Conservation (phyloP, 2,797 vertebrate species). For the Psittacula echo region DNA sequence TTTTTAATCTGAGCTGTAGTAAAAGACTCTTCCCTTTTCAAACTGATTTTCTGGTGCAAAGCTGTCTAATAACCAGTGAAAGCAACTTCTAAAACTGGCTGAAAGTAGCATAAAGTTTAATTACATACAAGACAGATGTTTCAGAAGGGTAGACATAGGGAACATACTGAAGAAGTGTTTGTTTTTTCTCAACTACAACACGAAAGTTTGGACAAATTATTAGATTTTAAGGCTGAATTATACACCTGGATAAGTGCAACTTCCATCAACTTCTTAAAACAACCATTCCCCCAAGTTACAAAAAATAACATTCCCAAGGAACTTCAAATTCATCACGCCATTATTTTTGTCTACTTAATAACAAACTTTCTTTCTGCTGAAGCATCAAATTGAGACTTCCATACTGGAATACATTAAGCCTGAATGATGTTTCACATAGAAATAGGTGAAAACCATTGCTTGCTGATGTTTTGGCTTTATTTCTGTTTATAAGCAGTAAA, state of each 20-base stretch:
- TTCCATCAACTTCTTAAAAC: neutral
- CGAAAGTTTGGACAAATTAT: neutral
- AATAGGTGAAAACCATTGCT: slow-evolving; percentile 3
- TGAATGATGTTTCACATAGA: slow-evolving; percentile 12
- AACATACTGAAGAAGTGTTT: neutral
- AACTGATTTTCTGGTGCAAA: neutral
- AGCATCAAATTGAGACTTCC: slow-evolving; percentile 30
- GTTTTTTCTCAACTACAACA: neutral
- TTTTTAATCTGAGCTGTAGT: neutral
- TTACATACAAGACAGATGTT: neutral
- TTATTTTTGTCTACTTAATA: neutral
- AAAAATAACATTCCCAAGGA: neutral
- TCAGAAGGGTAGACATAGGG: neutral
- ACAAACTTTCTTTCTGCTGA: neutral
- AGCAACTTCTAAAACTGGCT: neutral
- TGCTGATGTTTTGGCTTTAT: slow-evolving; percentile 6
- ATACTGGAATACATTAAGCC: neutral
- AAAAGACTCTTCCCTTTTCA: neutral
- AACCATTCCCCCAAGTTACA: neutral
- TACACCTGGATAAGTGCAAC: neutral
- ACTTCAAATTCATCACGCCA: neutral
- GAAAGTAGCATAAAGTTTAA: neutral
- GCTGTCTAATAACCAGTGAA: neutral
- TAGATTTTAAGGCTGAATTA: neutral
- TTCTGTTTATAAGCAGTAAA: slow-evolving; percentile 36